Conservation (phyloP, 1,140 invertebrate genomes). For the Littorina saxatilis region DNA sequence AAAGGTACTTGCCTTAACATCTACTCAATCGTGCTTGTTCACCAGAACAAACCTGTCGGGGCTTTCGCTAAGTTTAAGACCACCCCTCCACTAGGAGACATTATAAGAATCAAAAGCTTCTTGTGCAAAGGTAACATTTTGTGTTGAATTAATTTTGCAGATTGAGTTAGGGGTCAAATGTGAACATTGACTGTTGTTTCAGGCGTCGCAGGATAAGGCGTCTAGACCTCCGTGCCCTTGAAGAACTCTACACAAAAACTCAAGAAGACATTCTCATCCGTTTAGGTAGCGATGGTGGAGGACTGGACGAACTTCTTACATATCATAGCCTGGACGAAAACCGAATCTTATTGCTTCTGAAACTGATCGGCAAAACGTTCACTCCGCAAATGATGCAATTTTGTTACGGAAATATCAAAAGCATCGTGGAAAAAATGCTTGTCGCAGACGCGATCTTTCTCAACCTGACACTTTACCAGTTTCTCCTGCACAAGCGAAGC, state of each 20-base stretch:
- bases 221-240: not conserved
- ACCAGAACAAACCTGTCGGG: no score
- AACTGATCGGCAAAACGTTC: not conserved
- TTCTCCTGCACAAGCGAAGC: no score
- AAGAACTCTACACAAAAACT: not conserved
- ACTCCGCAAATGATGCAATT: not conserved
- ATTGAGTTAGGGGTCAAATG: no score
- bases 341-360: not conserved
- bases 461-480: no score
- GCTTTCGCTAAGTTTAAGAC: no score
- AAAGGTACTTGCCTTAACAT: not conserved
- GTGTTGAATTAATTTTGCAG: no score
- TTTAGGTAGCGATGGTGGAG: conserved; percentile 12
- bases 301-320: not conserved
- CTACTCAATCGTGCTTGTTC: no score
- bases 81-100: no score
- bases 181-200: no score
- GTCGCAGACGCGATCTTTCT: no score
- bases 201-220: not conserved
- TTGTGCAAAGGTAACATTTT: no score
- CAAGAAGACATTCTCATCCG: conserved; percentile 7
- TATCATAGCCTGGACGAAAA: not conserved
- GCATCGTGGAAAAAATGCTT: conserved; percentile 23
- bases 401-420: not conserved
- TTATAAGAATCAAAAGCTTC: no score